Evolutionary conservation across 2,888 invertebrate species (phyloP).

Genomic region (Zootermopsis nevadensis): DNA sequence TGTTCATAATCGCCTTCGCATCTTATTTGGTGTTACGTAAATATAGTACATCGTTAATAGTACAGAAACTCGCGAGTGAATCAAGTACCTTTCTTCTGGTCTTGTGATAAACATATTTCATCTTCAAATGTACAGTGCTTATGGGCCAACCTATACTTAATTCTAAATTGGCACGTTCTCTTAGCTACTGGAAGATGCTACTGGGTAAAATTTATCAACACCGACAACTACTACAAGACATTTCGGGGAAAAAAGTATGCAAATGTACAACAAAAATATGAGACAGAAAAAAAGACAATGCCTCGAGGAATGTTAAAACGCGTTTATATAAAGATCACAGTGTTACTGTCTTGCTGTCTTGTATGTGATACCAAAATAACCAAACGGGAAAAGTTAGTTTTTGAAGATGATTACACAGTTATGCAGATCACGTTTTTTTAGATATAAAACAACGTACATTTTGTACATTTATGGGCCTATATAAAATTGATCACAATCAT

Average conservation of each 20-base stretch:
- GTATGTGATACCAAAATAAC: slow-evolving; percentile 9
- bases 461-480: slow-evolving; percentile 56
- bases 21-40: too few relatives aligned
- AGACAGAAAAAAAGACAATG: neutral
- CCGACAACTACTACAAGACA: neutral
- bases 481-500: neutral
- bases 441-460: neutral
- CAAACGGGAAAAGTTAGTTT: neutral
- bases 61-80: too few relatives aligned
- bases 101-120: too few relatives aligned
- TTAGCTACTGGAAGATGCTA: neutral
- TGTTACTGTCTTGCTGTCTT: neutral
- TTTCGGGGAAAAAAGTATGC: neutral
- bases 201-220: slow-evolving; percentile 1
- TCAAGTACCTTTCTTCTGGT: too few relatives aligned
- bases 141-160: neutral
- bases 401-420: neutral
- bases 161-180: neutral
- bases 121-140: neutral
- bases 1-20: too few relatives aligned
- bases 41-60: too few relatives aligned
- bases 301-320: slow-evolving; percentile 6
- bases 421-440: neutral
- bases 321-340: slow-evolving; percentile 19
- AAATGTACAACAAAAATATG: neutral